Base-by-base conservation (phyloP, 1,140 invertebrate genomes). In the Muscidifurax raptorellus region DNA sequence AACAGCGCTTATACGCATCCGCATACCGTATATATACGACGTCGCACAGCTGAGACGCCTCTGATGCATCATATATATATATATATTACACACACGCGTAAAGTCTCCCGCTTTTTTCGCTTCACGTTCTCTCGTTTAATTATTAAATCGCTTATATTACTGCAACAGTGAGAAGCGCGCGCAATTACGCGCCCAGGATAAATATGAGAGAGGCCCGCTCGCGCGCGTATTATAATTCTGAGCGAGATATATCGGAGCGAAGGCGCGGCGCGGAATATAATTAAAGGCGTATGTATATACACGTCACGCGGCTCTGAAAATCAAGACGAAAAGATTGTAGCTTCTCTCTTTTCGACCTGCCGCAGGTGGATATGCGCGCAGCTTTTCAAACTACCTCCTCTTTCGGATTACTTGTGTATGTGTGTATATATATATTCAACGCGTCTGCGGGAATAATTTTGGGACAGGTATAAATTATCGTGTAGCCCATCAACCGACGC, bases 141-240 rank as follows among this genome's bases (percentile, higher is more conserved):
- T 72, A 72, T 32, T 72, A 15, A 72, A 72, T 74, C 32, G 30
- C 32, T 40, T 74, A 40, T 74, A 74, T 72, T 72, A 47, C 13
- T 13, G 30, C 69, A 72, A 32, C 7, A 3, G 27, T 5, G 69
- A 6, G 25, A 32, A 15, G 22, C 15, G 71, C 15, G 71, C 71
- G 18, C 32, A 36, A 74, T 74, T 74, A 74, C 32, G 66, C 66
- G 71, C n/a, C n/a, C 32, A 36, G 28, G 32, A 36, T 74, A 74
- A 74, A 74, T 74, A 74, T 40, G 71, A 74, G 32, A n/a, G 66
- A n/a, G n/a, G n/a, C n/a, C n/a, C n/a, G n/a, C n/a, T n/a, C 22
- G 22, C 32, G 28, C 32, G 27, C 22, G 71, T 40, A 74, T 59
- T 59, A 59, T 74, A 74, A 74, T 74, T 74, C 30, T 5, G 22